Percentiles rank a stretch among this genome's conserved stretches.
These are phyloP conservation scores for Cuniculus paca DNA, from an alignment of 2,797 vertebrate species.

Conservation along the genomic window DNA sequence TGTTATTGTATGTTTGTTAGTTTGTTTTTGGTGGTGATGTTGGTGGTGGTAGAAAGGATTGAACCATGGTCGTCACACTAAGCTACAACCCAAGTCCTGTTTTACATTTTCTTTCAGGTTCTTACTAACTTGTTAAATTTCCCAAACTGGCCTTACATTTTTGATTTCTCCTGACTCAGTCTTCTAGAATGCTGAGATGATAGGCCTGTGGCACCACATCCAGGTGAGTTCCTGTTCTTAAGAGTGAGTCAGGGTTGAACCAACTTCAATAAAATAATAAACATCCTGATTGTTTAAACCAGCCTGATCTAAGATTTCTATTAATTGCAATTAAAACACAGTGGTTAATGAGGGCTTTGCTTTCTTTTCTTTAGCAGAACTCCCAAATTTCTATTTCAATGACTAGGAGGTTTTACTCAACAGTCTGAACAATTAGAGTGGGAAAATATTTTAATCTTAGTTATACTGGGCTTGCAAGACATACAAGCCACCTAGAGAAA, in stretches of 20 bases:
- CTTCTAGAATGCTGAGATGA: background rate
- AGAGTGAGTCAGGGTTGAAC: background rate
- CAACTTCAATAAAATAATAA: background rate
- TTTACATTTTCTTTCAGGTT: background rate
- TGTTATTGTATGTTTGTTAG: background rate
- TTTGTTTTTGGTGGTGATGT: background rate
- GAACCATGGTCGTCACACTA: background rate
- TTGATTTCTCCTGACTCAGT: background rate
- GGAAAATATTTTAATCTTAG: background rate
- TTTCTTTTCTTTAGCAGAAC: conserved; percentile 1
- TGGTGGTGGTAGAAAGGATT: background rate
- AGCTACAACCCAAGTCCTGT: background rate
- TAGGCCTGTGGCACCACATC: background rate
- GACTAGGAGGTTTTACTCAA: background rate
- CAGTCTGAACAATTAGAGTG: background rate
- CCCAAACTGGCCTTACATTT: background rate
- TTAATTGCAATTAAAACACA: background rate
- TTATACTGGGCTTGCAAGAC: background rate
- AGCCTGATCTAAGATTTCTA: background rate
- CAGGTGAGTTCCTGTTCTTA: background rate
- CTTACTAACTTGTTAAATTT: background rate
- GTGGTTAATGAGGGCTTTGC: background rate
- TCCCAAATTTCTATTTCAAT: background rate
- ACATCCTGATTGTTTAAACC: background rate
- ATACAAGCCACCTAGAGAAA: background rate